phyloP scores from a whole-genome alignment of 2,113 vertebrate genomes.

The Antigone vipio region DNA sequence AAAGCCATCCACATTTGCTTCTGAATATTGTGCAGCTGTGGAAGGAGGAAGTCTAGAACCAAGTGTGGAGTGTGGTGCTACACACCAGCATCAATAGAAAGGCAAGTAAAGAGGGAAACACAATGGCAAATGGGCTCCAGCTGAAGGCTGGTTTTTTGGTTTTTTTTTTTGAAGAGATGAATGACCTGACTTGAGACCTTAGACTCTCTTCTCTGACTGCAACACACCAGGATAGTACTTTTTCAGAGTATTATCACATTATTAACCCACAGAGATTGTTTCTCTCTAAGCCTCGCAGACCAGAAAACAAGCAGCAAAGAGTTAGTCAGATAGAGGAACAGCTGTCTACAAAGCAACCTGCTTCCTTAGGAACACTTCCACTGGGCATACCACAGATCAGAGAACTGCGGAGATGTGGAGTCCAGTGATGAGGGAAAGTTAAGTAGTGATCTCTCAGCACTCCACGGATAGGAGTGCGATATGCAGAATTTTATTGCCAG shows the following conservation, averaged over 20 bases:
- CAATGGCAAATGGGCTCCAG: neutral
- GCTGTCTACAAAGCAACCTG: neutral
- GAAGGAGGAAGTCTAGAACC: neutral
- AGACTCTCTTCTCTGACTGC: neutral
- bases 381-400: fast-evolving
- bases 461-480: neutral
- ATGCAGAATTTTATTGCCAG: neutral
- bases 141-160: neutral
- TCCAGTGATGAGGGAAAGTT: neutral
- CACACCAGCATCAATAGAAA: neutral
- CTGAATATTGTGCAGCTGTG: neutral
- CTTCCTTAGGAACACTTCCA: neutral
- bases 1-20: neutral
- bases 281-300: neutral
- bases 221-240: neutral
- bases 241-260: neutral
- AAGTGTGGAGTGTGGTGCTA: neutral
- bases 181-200: neutral
- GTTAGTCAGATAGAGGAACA: neutral
- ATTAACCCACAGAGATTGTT: neutral
- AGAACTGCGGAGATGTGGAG: neutral
- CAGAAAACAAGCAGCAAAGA: neutral
- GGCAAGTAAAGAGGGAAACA: neutral
- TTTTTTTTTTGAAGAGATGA: neutral
- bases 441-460: neutral